Base-by-base conservation (phyloP, 2,888 invertebrate species). In the Orgyia antiqua region DNA sequence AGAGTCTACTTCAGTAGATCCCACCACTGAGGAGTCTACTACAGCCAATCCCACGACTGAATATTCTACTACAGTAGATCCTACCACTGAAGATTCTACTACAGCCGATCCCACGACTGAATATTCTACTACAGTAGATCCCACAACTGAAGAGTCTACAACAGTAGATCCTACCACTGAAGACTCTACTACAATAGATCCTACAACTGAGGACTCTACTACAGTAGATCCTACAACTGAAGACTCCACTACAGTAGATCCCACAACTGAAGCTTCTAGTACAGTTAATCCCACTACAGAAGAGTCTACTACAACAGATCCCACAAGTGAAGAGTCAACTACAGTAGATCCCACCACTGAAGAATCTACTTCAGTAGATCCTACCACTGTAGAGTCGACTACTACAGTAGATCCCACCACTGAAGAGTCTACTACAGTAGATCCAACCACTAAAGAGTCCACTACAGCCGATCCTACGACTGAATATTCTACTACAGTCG, bases 181-280 rank as follows among this genome's bases (percentile, higher is more conserved):
- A 1, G 7, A n/a, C 6, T 13, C 12, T 20, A 29, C 29, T 8
- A 24, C 4, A 17, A 5, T 15, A 5, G 5, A 10, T 8, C 10
- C 24, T 10, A 29, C 24, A n/a, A 23, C 23, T 11, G 11, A 10
- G 2, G 11, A 23, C 1, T 7, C n/a, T 23, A 11, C 23, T 23
- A 23, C 23, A 1, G 11, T 11, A 23, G 23, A 23, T 10, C 2
- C 4, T 2, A 6, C 24, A 2, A 7, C 13, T 8, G 25, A 29
- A 8, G 31, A 25, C 1, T n/a, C 36, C 0, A 31, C 40, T 3
- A 38, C 37, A 6, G 33, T 33, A 6, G 10, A 9, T 10, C 5
- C 29, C 6, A 31, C 31, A 6, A 33, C 34, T 10, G 23, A 10
- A 10, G 23, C 10, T 0, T 20, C 18, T 10, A 31, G 19, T 7